Base-by-base conservation (phyloP, 2,797 vertebrate genomes). In the Syndactyla subalaris region DNA sequence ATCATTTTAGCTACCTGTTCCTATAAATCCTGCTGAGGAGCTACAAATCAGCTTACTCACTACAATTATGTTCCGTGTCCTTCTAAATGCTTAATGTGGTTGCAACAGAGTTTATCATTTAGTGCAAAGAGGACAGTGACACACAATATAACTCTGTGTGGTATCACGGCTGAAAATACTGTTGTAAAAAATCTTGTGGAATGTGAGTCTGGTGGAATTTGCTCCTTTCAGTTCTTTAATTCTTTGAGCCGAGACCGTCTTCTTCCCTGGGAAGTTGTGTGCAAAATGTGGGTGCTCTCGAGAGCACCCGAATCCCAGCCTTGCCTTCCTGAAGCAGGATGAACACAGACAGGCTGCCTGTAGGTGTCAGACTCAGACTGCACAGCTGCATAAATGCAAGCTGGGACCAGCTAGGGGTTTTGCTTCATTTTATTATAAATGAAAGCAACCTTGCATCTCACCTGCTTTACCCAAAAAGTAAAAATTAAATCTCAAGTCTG, bases 331-430 rank as follows among this genome's bases (percentile, higher is more conserved):
- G 29, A 21, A 30, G 26, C 27, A 9, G 6, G 20, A 10, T 0
- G 0, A 10, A 15, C 10, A 7, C 12, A 46, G 57, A 3, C 1
- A 13, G 32, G 3, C 51, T 14, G 74, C 74, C 91, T 85, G 55
- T 10, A 91, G 91, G 89, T 57, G 78, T 93, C 92, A 93, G 27
- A 12, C 59, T 93, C 92, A 93, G n/a, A 10, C 55, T 32, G 19
- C 21, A 61, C 49, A 65, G 21, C 0, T 0, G 62, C 34, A 10
- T 2, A 13, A 3, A 12, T 1, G 0, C 26, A 24, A 13, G 9
- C 12, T 51, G 22, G 36, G 26, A 57, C 14, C 23, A 52, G 7
- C 2, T 14, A 9, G 1, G 15, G 27, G 4, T 13, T 14, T 10
- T 29, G 54, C 3, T 34, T 63, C 41, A 21, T 16, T 18, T 15